A percentile compares a stretch with the other conserved stretches of the same genome.
Evolutionary conservation across 2,113 vertebrate genomes (phyloP).

Genomic region (Gobius niger): DNA sequence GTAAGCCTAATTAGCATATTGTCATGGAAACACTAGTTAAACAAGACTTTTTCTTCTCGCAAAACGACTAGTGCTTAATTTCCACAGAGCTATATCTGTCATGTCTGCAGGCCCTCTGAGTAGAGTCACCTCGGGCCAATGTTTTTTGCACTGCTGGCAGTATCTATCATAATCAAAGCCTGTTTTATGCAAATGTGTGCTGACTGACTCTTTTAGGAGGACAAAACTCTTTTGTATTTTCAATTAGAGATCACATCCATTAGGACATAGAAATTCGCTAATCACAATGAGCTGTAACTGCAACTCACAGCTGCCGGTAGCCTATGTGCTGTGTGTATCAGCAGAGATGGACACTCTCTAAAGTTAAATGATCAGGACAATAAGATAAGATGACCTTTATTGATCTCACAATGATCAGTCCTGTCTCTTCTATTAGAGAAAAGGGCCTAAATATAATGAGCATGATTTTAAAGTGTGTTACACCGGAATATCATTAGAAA

Average conservation of each 20-base stretch:
- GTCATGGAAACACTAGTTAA: constrained; percentile 41
- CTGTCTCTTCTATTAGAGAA: too few species aligned
- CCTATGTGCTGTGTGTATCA: constrained; percentile 21
- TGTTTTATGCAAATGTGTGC: constrained; percentile 70
- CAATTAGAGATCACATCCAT: constrained; percentile 63
- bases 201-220: constrained; percentile 68
- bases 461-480: too few species aligned
- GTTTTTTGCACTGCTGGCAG: constrained; percentile 63
- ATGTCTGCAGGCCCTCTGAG: constrained; percentile 65
- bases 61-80: constrained; percentile 42
- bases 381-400: too few species aligned
- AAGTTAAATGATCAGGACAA: constrained; percentile 9
- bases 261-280: constrained; percentile 59
- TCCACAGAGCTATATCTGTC: constrained; percentile 61
- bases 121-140: constrained; percentile 66
- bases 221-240: constrained; percentile 61
- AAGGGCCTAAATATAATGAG: too few species aligned
- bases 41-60: constrained; percentile 33
- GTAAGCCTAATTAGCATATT: constrained; percentile 55
- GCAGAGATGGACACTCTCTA: constrained; percentile 23
- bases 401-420: too few species aligned
- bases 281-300: constrained; percentile 53
- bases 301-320: constrained; percentile 27
- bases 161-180: constrained; percentile 71
- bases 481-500: too few species aligned